Evolutionary conservation across 92 coral and sea anemone species (phyloP).

Genomic region (Phenganax marumi): DNA sequence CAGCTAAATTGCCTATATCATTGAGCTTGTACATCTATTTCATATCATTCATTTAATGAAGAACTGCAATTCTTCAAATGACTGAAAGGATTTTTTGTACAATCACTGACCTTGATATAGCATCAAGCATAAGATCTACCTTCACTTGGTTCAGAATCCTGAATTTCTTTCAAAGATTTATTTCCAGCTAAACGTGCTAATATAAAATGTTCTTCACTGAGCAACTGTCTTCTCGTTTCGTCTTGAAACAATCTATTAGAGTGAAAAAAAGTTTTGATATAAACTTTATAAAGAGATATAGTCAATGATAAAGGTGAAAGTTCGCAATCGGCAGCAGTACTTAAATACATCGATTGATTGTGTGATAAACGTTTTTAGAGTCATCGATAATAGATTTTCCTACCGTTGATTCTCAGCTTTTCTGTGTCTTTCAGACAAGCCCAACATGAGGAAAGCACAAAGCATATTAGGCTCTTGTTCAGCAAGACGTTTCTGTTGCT

Average conservation of each 20-base stretch:
- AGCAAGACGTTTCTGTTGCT: slow-evolving; percentile 82
- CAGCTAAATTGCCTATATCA: no score
- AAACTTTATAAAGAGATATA: no score
- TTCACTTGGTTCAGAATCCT: slow-evolving; percentile 82
- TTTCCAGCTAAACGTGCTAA: slow-evolving; percentile 66
- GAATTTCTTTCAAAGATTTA: slow-evolving; percentile 61
- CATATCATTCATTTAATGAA: no score
- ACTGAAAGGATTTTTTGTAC: neutral
- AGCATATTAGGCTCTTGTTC: slow-evolving; percentile 80
- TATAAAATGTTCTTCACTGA: slow-evolving; percentile 84
- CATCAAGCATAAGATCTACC: slow-evolving; percentile 41
- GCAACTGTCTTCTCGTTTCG: slow-evolving; percentile 77
- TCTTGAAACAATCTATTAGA: slow-evolving; percentile 70
- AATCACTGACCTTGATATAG: neutral
- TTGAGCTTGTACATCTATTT: no score
- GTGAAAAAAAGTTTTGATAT: no score
- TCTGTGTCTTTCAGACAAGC: slow-evolving; percentile 88
- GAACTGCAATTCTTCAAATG: no score
- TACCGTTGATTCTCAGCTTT: slow-evolving; percentile 79
- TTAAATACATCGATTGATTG: no score
- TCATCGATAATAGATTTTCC: no score
- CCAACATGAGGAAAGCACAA: slow-evolving; percentile 84
- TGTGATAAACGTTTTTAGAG: no score
- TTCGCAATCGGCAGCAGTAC: no score
- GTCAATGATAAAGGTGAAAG: no score